Evolutionary conservation across 2,113 vertebrate genomes (phyloP).

Genomic region (Recurvirostra avosetta): DNA sequence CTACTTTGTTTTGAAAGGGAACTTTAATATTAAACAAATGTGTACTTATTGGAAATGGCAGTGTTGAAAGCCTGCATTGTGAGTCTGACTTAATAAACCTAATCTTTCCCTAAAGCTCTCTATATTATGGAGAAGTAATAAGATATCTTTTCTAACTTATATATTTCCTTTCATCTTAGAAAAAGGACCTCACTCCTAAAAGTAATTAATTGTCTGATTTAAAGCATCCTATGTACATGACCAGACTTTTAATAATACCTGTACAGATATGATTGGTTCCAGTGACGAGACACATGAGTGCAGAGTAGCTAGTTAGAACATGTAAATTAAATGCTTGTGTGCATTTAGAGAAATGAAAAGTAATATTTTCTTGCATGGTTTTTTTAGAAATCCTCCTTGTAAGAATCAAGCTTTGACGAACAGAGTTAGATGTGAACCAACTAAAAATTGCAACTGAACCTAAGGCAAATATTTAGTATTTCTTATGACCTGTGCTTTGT

Average conservation of each 20-base stretch:
- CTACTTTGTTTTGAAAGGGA: conserved; percentile 58
- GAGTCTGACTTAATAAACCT: conserved; percentile 55
- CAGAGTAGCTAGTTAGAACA: background rate
- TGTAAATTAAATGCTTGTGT: background rate
- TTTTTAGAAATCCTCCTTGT: background rate
- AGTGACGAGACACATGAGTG: background rate
- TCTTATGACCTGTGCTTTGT: background rate
- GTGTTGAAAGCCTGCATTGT: conserved; percentile 42
- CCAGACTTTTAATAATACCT: conserved; percentile 27
- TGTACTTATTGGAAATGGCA: conserved; percentile 58
- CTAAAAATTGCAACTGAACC: background rate
- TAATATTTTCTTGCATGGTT: background rate
- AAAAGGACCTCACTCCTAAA: background rate
- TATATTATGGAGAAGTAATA: conserved; percentile 29
- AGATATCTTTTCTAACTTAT: conserved; percentile 43
- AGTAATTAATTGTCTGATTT: conserved; percentile 44
- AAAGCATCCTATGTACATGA: background rate
- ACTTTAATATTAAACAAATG: conserved; percentile 66
- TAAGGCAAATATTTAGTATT: background rate
- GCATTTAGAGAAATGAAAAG: background rate
- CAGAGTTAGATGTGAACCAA: background rate
- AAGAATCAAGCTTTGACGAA: background rate
- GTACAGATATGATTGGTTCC: background rate
- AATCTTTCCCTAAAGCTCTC: conserved; percentile 40
- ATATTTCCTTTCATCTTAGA: conserved; percentile 48